Base-by-base conservation (phyloP, 2,888 invertebrate genomes). In the Aphodius granarius region DNA sequence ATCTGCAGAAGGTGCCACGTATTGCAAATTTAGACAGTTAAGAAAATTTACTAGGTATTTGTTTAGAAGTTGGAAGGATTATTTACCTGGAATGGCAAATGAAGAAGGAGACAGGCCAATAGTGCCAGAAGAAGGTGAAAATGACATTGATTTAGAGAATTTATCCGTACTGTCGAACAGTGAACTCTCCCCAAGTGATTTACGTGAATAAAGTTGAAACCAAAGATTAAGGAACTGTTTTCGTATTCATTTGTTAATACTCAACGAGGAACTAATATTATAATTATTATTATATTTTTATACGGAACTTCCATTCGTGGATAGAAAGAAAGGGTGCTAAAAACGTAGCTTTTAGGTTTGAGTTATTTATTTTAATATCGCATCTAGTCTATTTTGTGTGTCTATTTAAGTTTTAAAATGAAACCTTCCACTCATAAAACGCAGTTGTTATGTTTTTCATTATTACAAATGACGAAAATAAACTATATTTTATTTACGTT, bases 41-140 rank as follows among this genome's bases (percentile, higher is more conserved):
- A 89, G 96, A 79, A 97, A 97, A 86, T 97, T 97, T 84, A 97
- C 97, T 0, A 90, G 97, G 73, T 97, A 97, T 85, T 88, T 97
- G 78, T 96, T 97, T 83, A 90, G 97, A 81, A 96, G 96, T 84
- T 97, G 97, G 97, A 96, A 96, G 86, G 96, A 97, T 84, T 96
- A 97, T 85, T 89, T 97, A 63, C 96, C 96, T 0, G 95, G 95
- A 0, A 86, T 87, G 63, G 74, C 85, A 17, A 83, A 83, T 63
- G 84, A 84, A 68, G 84, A 81, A 15, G 85, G 85, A 73, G 73
- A 79, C 77, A 71, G 80, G 75, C 76, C 62, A 17, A 74, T 20
- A 1, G 79, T 77, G n/a, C 22, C 62, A 15, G 77, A 73, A 1
- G 77, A 76, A 13, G 66, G 43, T 17, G 64, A 64, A 18, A 68